Evolutionary conservation across 2,888 invertebrate genomes (phyloP).

Genomic region (Mylabris sibirica): DNA sequence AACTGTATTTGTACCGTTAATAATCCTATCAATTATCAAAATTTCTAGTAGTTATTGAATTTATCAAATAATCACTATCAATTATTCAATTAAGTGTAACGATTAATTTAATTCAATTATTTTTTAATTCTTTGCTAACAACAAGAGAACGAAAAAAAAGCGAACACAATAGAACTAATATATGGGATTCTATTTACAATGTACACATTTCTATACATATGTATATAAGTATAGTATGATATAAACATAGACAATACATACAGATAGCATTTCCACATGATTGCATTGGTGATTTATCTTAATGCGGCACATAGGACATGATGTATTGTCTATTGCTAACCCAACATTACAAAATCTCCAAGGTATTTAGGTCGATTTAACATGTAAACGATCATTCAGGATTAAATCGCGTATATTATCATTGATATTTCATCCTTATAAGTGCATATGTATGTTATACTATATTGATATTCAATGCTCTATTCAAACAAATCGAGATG

Average conservation of each 20-base stretch:
- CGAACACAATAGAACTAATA: background rate
- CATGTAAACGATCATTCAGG: constrained; percentile 47
- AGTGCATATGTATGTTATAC: background rate
- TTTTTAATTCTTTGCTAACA: background rate
- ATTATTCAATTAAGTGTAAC: constrained; percentile 33
- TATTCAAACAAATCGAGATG: background rate
- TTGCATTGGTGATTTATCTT: constrained; percentile 60
- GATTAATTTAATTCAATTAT: constrained; percentile 15
- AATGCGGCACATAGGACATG: constrained; percentile 57
- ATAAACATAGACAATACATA: constrained; percentile 30
- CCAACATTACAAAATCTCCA: constrained; percentile 59
- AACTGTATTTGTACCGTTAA: constrained; percentile 9
- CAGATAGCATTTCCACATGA: constrained; percentile 57
- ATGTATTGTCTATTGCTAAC: constrained; percentile 61
- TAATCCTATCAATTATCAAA: constrained; percentile 22
- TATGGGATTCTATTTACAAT: constrained; percentile 15
- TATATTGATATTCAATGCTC: background rate
- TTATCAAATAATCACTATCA: constrained; percentile 22
- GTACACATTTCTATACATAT: constrained; percentile 2
- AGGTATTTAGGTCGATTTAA: constrained; percentile 58
- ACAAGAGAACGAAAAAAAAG: background rate
- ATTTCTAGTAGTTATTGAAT: constrained; percentile 23
- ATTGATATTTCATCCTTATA: constrained; percentile 13
- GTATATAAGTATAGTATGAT: constrained; percentile 14
- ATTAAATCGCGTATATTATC: constrained; percentile 26